Base-by-base conservation (phyloP, 2,888 invertebrate species). In the Spatulosminthurus flaviceps region DNA sequence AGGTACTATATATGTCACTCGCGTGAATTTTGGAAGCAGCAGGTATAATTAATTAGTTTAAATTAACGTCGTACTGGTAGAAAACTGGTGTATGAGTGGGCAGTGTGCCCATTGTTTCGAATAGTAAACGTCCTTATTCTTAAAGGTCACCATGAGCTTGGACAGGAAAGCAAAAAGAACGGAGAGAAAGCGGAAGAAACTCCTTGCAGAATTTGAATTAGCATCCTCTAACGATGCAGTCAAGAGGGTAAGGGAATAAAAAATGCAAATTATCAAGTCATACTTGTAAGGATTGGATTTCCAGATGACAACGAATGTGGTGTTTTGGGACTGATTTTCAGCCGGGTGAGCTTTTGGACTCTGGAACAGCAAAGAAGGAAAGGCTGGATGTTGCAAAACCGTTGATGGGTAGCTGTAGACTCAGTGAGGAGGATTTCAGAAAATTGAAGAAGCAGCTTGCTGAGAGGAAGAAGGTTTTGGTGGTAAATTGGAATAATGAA, bases 381-480 rank as follows among this genome's bases (percentile, higher is more conserved):
- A 61, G 61, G n/a, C 9, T 77, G 42, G 64, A 77, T 28, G n/a
- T 60, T 13, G n/a, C n/a, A n/a, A n/a, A n/a, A n/a, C n/a, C n/a
- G n/a, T n/a, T n/a, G n/a, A n/a, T n/a, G n/a, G 61, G 61, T 61
- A 34, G 34, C 9, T 11, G 9, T 26, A 70, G 28, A 21, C 34
- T 86, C 11, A 74, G 60, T 76, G 83, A 82, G 26, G 84, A 83
- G 66, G 86, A 86, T 29, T 85, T 83, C 51, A 83, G 81, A 73
- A 72, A 79, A n/a, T 79, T 86, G 21, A 86, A 85, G 78, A 81
- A 81, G 42, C 81, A 85, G 42, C 81, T 87, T 9, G 82, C 83
- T 13, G 86, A 86, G 19, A 82, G 86, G 76, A 86, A 86, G 77
- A 85, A 85, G 67, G 74, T 80, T 69, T 78, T 86, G 21, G 81